Base-by-base conservation (phyloP, 2,888 invertebrate genomes). In the Theristus sp. region DNA sequence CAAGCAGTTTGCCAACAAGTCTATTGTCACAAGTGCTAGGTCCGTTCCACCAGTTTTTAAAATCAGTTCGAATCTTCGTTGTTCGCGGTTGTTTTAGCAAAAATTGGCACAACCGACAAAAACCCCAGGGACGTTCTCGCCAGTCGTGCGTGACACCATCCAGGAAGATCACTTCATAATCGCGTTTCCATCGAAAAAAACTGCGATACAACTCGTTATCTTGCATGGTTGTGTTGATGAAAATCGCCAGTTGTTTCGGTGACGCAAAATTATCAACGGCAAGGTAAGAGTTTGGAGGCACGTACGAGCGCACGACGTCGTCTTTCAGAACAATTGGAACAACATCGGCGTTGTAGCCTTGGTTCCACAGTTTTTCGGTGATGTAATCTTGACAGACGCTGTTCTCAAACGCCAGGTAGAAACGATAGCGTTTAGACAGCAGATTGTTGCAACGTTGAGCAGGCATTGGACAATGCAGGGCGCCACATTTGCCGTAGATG, bases 361-460 rank as follows among this genome's bases (percentile, higher is more conserved):
- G 67, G 29, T 67, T 66, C 72, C 72, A 73, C 25, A 73, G 64
- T 62, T 72, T 72, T 59, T 72, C 72, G 1, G 72, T 72, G 25
- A 69, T 65, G 62, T 73, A 73, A 54, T 73, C 72, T 25, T 65
- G 62, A 63, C 72, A 72, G 60, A 72, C 65, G 27, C 68, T 68
- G 63, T 72, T 72, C 61, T 72, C 72, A n/a, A 63, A 55, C 20
- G 63, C 59, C 26, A 63, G 38, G 31, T 63, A 63, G 46, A 63
- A 54, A 6, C 54, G 52, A 25, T 52, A 52, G 22, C 22, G 3
- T n/a, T 52, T 52, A 6, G 3, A 6, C n/a, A 52, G 52, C 25
- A 24, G 3, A 24, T 52, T n/a, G n/a, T 54, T 54, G 54, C 54
- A 54, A 3, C 28, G 13, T 27, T 54, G 54, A 27, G 54, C 54